Evolutionary conservation across 2,113 vertebrate genomes (phyloP).

Genomic region (Pelecanoides urinatrix): DNA sequence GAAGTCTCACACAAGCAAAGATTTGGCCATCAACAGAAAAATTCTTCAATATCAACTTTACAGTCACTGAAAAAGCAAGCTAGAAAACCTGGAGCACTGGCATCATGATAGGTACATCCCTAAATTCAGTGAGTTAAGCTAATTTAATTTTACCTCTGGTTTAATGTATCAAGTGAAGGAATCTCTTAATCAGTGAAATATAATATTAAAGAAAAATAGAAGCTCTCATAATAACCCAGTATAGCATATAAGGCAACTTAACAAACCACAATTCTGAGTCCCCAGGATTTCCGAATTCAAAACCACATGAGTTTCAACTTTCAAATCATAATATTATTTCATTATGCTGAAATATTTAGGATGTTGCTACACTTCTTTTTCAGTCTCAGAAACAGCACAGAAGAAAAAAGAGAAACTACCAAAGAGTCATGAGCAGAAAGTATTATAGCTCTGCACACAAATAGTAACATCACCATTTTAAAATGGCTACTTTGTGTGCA

Average conservation of each 20-base stretch:
- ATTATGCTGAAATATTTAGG: conserved; percentile 23
- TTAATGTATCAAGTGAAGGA: neutral
- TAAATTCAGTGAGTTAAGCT: neutral
- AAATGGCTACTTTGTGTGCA: neutral
- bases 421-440: neutral
- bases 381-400: neutral
- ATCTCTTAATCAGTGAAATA: conserved; percentile 36
- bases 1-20: neutral
- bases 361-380: neutral
- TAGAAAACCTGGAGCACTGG: neutral
- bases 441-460: neutral
- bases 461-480: neutral
- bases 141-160: neutral
- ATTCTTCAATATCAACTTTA: neutral
- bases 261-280: neutral
- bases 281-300: conserved; percentile 11
- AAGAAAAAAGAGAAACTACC: neutral
- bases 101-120: neutral
- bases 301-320: conserved; percentile 44
- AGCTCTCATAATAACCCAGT: neutral
- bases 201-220: conserved; percentile 47
- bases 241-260: neutral
- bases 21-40: neutral
- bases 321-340: conserved; percentile 48
- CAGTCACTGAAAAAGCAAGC: neutral